Evolutionary conservation across 2,888 invertebrate genomes (phyloP), one percentile per base, ranked within the genome.

Genomic region (Julus scanicus): DNA sequence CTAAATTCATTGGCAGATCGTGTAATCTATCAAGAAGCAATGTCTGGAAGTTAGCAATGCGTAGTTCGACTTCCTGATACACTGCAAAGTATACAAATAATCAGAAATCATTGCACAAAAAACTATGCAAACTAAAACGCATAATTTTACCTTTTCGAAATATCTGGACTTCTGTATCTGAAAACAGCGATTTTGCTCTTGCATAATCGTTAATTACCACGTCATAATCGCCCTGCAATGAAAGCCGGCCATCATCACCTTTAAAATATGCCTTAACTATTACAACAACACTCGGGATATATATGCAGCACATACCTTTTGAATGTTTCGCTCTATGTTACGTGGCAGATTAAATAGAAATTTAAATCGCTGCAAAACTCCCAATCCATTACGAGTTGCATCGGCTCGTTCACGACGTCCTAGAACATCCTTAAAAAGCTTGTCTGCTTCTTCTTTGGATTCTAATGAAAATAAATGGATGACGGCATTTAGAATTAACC

Each of bases 181-280:
- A 96, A 93, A 99, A 99, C 44, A 99, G 93, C 91, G 98, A 97
- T 92, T 97, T 98, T 4, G 98, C 99, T 90, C 99, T 94, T 0
- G 97, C 96, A 92, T 99, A 99, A 92, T 99, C 99, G 92, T 98
- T 99, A 89, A 99, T 97, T 39, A 99, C 98, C 87, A 98, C 94
- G 92, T 99, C 98, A 92, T 98, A 99, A 92, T 99, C 99, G 87
- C 97, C 98, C 91, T 93, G 80, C 86, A 86, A 39, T 84, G 87
- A 88, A 39, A 8, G 48, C n/a, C 39, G 49, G 3, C 88, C 11
- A n/a, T n/a, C n/a, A n/a, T n/a, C n/a, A n/a, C n/a, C n/a, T n/a
- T n/a, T n/a, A n/a, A n/a, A n/a, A n/a, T n/a, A n/a, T n/a, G n/a
- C n/a, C n/a, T n/a, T n/a, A n/a, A n/a, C n/a, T n/a, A n/a, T n/a